phyloP scores from a whole-genome alignment of 2,113 vertebrate species.

The Calidris pygmaea region DNA sequence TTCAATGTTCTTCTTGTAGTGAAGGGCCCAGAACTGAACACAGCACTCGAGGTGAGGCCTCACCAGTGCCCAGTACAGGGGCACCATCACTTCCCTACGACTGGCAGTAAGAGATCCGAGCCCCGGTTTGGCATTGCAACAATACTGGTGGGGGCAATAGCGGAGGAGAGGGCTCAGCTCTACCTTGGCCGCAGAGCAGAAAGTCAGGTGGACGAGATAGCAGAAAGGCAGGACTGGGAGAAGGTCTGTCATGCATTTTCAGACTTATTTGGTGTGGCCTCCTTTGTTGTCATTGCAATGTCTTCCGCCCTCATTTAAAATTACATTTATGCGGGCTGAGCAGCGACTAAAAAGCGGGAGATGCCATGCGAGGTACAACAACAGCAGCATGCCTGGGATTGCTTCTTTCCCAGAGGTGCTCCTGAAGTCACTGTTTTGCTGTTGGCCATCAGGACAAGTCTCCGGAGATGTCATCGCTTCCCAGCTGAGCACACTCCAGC shows the following conservation, averaged over 20 bases:
- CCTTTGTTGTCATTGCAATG: not conserved
- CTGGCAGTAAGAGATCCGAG: not conserved
- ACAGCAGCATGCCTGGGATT: not conserved
- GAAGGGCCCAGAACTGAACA: no score
- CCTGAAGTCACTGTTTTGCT: not conserved
- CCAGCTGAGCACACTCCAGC: not conserved
- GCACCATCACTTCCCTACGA: no score
- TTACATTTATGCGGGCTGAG: not conserved
- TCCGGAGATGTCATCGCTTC: not conserved
- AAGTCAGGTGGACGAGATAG: not conserved
- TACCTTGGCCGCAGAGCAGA: not conserved
- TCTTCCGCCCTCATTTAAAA: not conserved
- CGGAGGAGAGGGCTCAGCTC: not conserved
- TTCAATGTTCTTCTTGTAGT: no score
- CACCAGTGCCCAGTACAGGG: no score
- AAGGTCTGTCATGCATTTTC: not conserved
- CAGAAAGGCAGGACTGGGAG: not conserved
- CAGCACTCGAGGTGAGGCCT: no score
- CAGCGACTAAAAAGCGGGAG: not conserved
- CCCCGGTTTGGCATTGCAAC: not conserved
- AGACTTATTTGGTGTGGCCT: not conserved
- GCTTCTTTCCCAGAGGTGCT: not conserved
- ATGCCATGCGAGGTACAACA: not conserved
- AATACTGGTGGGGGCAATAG: no score
- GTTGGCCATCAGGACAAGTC: rapidly evolving